Conservation (phyloP, 2,113 vertebrate genomes). For the Mirza zaza region DNA sequence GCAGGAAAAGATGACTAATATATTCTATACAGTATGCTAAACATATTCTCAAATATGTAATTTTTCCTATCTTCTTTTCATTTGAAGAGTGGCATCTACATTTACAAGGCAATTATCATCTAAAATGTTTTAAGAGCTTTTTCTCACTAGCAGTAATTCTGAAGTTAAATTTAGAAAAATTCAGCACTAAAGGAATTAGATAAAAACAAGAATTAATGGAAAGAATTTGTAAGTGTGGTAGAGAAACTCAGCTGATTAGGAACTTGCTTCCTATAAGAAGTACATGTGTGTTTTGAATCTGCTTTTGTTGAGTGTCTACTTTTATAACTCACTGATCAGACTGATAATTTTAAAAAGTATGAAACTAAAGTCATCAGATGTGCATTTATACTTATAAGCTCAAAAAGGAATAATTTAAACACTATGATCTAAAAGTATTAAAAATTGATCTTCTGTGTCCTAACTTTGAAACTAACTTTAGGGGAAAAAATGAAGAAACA, state of each 20-base stretch:
- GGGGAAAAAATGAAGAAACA: too few species aligned
- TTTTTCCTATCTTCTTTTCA: conserved; percentile 56
- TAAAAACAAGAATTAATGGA: not conserved
- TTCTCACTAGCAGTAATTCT: not conserved
- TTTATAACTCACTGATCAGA: not conserved
- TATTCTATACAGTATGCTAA: not conserved
- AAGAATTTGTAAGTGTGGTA: not conserved
- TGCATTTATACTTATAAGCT: not conserved
- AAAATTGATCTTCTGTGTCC: not conserved
- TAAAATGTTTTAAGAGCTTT: not conserved
- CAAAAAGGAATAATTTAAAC: not conserved
- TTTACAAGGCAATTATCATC: conserved; percentile 19
- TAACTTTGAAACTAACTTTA: conserved; percentile 24
- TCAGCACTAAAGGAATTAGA: not conserved
- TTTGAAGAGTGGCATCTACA: not conserved
- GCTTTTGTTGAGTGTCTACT: not conserved
- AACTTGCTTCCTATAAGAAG: not conserved
- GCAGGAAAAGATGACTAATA: not conserved
- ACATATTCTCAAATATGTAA: not conserved
- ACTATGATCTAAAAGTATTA: not conserved
- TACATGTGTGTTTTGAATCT: not conserved
- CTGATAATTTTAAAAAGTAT: not conserved
- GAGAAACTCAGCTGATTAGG: not conserved
- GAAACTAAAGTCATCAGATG: not conserved
- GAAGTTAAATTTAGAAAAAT: conserved; percentile 40